Evolutionary conservation across 2,888 invertebrate genomes (phyloP), one percentile per base, ranked within the genome.

Genomic region (Ophion ventricosus): DNA sequence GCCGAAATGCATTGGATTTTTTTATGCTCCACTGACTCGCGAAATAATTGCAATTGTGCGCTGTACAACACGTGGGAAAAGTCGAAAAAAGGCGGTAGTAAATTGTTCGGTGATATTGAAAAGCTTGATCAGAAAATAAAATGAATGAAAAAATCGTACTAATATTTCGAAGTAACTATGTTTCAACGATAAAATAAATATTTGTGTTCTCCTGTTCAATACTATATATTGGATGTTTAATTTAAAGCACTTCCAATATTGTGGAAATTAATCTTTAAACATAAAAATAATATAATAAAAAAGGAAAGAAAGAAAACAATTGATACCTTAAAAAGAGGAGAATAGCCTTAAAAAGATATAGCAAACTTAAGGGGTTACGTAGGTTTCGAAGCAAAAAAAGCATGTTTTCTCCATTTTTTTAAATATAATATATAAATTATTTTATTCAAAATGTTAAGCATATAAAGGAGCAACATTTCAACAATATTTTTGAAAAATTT

Each of bases 11-110:
- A 56, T 57, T 72, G 72, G 20, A 11, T 14, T 35, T 67, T 74
- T 74, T 74, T 49, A 74, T 80, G 59, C 67, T 17, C 57, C 43
- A 8, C 23, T 56, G 79, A 29, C 14, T n/a, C 70, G 11, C 20
- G 25, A 8, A 26, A 59, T 59, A 25, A 25, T n/a, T 49, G 40
- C 59, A 43, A 14, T 43, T 49, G 49, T 49, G 49, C 49, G 17
- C 49, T 17, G 14, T 4, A 17, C 49, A 49, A 49, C 17, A 11
- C 49, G 17, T 49, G 49, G 49, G 17, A 49, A 49, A 49, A 14
- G 49, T 49, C 17, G 17, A 49, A 49, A 49, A 49, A 49, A 49
- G 49, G 49, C 49, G 49, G 49, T 49, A 2, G 49, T 49, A 17
- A 49, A 49, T 49, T 49, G 49, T 49, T 14, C 14, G 49, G 17